These are phyloP conservation scores for Drosophila triauraria DNA, from an alignment of 1,140 invertebrate species.

Conservation along the genomic window DNA sequence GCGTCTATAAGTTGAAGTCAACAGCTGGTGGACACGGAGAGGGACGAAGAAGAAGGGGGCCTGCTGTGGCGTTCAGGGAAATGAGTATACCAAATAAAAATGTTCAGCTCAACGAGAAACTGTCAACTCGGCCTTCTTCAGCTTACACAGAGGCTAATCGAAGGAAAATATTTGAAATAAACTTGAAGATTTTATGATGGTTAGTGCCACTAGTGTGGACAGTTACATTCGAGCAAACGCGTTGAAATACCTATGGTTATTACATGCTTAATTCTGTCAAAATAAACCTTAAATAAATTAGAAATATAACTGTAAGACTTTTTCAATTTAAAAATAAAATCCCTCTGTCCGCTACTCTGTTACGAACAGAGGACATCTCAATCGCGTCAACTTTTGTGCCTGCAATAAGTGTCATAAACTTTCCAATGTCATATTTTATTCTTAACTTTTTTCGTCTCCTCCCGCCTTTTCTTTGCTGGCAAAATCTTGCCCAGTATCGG, in stretches of 20 bases:
- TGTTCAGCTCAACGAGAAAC: slow-evolving; percentile 52
- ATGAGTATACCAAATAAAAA: slow-evolving; percentile 74
- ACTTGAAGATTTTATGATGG: slow-evolving; percentile 24
- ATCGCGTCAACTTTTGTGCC: slow-evolving; percentile 29
- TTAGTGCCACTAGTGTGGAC: slow-evolving; percentile 1
- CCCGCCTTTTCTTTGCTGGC: slow-evolving; percentile 12
- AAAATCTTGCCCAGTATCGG: slow-evolving; percentile 46
- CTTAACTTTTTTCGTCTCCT: slow-evolving; percentile 12
- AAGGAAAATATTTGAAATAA: slow-evolving; percentile 50
- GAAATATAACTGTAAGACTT: neutral
- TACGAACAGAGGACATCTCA: slow-evolving; percentile 3
- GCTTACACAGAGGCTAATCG: slow-evolving; percentile 26
- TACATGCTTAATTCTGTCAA: neutral
- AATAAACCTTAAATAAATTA: neutral
- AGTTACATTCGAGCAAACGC: neutral
- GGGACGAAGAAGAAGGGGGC: neutral
- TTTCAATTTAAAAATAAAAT: slow-evolving; percentile 24
- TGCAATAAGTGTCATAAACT: slow-evolving; percentile 61
- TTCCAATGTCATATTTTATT: slow-evolving; percentile 42
- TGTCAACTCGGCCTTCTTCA: slow-evolving; percentile 36
- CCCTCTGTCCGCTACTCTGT: neutral
- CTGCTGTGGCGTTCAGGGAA: slow-evolving; percentile 42
- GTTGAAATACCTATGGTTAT: neutral
- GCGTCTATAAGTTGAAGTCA: slow-evolving; percentile 68
- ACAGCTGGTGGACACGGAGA: slow-evolving; percentile 5